Evolutionary conservation across 35 echinoderm and acorn worm species (phyloP).

Genomic region (Ptychodera flava): DNA sequence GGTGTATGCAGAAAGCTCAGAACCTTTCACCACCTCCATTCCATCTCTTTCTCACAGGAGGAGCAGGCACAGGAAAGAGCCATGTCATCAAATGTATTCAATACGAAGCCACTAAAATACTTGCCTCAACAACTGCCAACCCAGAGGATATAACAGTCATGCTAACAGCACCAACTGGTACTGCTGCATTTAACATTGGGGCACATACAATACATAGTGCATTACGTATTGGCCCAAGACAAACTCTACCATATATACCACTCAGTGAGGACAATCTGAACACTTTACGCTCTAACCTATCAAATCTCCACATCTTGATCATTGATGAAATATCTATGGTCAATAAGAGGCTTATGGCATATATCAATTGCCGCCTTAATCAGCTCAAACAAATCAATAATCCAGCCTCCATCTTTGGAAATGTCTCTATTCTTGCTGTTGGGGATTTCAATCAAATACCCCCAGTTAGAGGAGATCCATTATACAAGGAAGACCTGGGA

Average conservation of each 20-base stretch:
- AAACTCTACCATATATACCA: not conserved
- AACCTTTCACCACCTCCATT: not conserved
- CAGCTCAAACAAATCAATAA: slow-evolving; percentile 33
- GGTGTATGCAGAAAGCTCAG: slow-evolving; percentile 3
- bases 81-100: slow-evolving; percentile 39
- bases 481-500: slow-evolving; percentile 13
- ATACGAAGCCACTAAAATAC: not conserved
- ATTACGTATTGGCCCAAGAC: not conserved
- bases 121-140: not conserved
- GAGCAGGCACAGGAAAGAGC: slow-evolving; percentile 28
- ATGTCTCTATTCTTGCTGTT: slow-evolving; percentile 47
- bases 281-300: not conserved
- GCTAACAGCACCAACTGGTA: slow-evolving; percentile 48
- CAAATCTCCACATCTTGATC: slow-evolving; percentile 16
- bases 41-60: slow-evolving; percentile 37
- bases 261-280: not conserved
- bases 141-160: slow-evolving; percentile 45
- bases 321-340: slow-evolving; percentile 38
- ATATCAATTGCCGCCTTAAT: slow-evolving; percentile 16
- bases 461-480: slow-evolving; percentile 18
- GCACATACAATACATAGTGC: slow-evolving; percentile 20
- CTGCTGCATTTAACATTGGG: slow-evolving; percentile 59
- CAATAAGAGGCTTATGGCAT: not conserved
- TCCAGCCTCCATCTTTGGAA: slow-evolving; percentile 30
- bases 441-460: slow-evolving; percentile 56